These are phyloP conservation scores for Fringilla coelebs DNA, from an alignment of 2,797 vertebrate genomes.

Conservation along the genomic window DNA sequence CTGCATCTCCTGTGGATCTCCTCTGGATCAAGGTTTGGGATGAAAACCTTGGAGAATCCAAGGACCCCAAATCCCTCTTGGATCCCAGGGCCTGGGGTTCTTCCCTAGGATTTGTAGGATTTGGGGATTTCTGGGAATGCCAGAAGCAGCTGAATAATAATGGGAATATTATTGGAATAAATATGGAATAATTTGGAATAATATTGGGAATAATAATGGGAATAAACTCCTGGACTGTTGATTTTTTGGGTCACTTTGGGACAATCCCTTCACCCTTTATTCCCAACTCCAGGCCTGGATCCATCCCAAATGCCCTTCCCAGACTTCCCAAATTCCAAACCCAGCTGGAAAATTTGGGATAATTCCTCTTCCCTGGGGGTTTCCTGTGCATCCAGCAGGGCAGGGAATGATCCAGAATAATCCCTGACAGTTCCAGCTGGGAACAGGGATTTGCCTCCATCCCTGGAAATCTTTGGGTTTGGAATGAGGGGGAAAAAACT, in stretches of 20 bases:
- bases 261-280: not conserved
- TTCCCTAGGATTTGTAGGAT: not conserved
- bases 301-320: not conserved
- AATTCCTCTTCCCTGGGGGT: not conserved
- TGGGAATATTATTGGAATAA: no score
- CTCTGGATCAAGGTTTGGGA: not conserved
- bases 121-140: not conserved
- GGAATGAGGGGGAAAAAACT: not conserved
- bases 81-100: not conserved
- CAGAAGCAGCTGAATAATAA: not conserved
- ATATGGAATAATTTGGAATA: no score
- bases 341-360: not conserved
- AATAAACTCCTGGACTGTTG: not conserved
- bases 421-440: not conserved
- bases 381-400: not conserved
- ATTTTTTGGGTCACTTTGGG: not conserved
- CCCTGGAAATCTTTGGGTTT: not conserved
- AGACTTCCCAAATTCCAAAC: not conserved
- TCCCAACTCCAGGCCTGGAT: not conserved
- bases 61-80: not conserved
- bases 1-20: not conserved
- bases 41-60: not conserved
- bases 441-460: not conserved
- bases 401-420: no score
- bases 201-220: no score